Evolutionary conservation across 2,113 vertebrate genomes (phyloP).

Genomic region (Crotalus tigris): DNA sequence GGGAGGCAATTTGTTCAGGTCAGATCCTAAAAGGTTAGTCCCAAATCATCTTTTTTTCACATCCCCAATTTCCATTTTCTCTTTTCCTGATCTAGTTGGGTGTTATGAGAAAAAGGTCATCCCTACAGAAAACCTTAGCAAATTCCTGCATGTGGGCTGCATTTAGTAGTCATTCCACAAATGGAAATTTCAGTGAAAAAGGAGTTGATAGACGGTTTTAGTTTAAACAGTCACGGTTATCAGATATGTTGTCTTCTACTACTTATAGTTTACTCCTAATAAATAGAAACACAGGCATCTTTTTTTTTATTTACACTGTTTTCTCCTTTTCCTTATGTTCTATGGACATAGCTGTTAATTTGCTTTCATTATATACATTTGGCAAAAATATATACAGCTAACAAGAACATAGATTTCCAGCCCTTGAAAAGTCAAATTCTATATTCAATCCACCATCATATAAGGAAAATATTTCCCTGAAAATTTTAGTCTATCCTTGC

Average conservation of each 20-base stretch:
- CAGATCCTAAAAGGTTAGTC: background rate
- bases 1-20: background rate
- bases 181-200: background rate
- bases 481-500: constrained; percentile 54
- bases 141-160: background rate
- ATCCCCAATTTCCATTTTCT: background rate
- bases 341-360: constrained; percentile 77
- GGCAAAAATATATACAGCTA: constrained; percentile 74
- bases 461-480: constrained; percentile 65
- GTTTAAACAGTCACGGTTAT: constrained; percentile 47
- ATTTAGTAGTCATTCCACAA: background rate
- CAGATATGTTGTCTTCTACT: constrained; percentile 64
- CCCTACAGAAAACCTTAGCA: background rate
- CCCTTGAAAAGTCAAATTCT: constrained; percentile 53
- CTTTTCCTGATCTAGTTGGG: background rate
- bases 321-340: constrained; percentile 74
- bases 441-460: constrained; percentile 63
- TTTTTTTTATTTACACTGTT: constrained; percentile 73
- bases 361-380: constrained; percentile 76
- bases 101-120: background rate
- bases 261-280: constrained; percentile 70
- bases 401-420: constrained; percentile 62
- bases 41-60: too few species aligned
- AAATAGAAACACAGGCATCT: constrained; percentile 54
- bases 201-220: constrained; percentile 7